These are phyloP conservation scores for Rhineura floridana DNA, from an alignment of 2,113 vertebrate genomes.

Conservation along the genomic window DNA sequence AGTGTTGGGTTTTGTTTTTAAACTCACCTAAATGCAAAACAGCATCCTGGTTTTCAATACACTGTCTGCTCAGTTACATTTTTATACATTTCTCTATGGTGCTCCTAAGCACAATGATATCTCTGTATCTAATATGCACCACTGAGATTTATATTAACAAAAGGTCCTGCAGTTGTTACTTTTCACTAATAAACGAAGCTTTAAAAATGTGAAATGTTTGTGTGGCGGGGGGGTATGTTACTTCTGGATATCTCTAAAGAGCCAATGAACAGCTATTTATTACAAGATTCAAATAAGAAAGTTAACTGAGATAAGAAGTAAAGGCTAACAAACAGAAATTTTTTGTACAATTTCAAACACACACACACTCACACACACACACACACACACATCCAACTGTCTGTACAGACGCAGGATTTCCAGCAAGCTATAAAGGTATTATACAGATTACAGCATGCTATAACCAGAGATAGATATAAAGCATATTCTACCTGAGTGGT, in stretches of 20 bases:
- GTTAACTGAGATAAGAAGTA: background rate
- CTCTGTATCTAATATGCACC: background rate
- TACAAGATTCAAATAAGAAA: background rate
- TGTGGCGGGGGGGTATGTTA: background rate
- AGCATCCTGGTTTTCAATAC: constrained; percentile 64
- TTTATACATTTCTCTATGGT: background rate
- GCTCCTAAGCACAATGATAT: background rate
- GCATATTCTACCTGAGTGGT: background rate
- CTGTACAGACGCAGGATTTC: background rate
- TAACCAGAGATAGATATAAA: background rate
- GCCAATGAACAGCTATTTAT: background rate
- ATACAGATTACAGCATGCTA: background rate
- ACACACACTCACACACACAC: background rate
- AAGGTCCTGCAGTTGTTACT: constrained; percentile 13
- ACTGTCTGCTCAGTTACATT: background rate
- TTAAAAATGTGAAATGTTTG: constrained; percentile 20
- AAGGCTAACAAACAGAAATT: constrained; percentile 24
- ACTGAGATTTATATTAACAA: background rate
- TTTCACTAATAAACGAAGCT: constrained; percentile 24
- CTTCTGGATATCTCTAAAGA: rapidly evolving
- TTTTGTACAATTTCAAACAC: background rate
- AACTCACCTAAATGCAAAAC: constrained; percentile 65
- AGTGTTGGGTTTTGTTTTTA: background rate
- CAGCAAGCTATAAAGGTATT: background rate
- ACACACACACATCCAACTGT: too few species aligned